Evolutionary conservation across 2,797 vertebrate genomes (phyloP), one percentile per base, ranked within the genome.

Genomic region (Sternarchorhynchus goeldii): DNA sequence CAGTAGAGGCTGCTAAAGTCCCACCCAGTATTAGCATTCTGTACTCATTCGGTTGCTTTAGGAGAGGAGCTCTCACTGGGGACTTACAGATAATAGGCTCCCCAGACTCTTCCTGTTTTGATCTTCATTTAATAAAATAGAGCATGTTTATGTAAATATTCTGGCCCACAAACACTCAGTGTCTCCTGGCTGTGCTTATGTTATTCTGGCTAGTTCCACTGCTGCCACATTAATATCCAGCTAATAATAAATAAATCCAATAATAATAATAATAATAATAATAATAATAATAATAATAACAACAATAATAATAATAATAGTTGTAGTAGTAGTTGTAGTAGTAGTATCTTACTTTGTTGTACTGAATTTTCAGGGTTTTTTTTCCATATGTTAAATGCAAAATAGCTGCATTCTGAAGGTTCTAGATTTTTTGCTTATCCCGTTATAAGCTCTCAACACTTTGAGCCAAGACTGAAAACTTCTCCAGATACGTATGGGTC

Each of bases 1-100:
- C 87, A 91, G 88, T 79, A 90, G 89, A 90, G 88, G 90, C 88
- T 89, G 91, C 90, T 92, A 83, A 78, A 86, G 86, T 72, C 67
- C 66, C 58, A 79, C 83, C 81, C 85, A 76, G 60, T 82, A 73
- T 82, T 81, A 73, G 82, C 71, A 82, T 80, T 31, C 79, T 36
- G 53, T 29, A 80, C 60, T 82, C 75, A 80, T 81, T 69, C 71
- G 60, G 32, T 68, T 77, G 86, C 85, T 81, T 81, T 85, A 77
- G 79, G 87, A 87, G 82, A 87, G 81, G 72, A 78, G 59, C 85
- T 89, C 87, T 85, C 66, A 80, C 56, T 67, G 34, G 86, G 85
- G 88, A 91, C 18, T 4, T 70, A 84, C 76, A 78, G 78, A 85
- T 92, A 90, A 91, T 89, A 91, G 85, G 88, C 87, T 91, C 88